phyloP scores from a whole-genome alignment of 2,888 invertebrate species.

The Machimus atricapillus region DNA sequence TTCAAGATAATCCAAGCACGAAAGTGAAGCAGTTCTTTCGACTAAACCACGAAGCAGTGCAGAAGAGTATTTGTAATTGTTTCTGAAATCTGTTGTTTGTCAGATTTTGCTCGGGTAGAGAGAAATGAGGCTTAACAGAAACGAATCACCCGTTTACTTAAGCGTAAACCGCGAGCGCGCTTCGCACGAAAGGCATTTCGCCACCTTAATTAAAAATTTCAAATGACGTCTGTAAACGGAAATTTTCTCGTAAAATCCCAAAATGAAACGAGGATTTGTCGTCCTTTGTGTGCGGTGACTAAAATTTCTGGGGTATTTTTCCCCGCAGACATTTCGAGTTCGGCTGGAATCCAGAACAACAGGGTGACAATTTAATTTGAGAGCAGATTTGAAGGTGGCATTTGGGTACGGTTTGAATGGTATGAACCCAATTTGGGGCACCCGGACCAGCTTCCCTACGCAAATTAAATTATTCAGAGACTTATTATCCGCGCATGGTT shows the following conservation, averaged over 20 bases:
- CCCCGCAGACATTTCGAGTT: neutral
- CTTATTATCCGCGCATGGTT: conserved; percentile 24
- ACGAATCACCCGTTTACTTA: neutral
- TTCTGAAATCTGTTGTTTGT: neutral
- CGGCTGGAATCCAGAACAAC: conserved; percentile 21
- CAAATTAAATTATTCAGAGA: conserved; percentile 38
- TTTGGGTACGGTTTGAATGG: conserved; percentile 14
- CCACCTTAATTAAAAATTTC: conserved; percentile 8
- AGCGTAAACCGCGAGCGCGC: neutral
- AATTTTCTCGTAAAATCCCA: conserved; percentile 17
- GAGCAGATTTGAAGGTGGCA: conserved; percentile 23
- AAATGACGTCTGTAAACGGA: neutral
- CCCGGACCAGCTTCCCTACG: neutral
- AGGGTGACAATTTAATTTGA: conserved; percentile 36
- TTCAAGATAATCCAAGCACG: neutral
- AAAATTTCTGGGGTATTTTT: neutral
- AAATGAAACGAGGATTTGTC: conserved; percentile 12
- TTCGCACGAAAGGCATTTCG: neutral
- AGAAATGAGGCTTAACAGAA: neutral
- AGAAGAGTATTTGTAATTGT: neutral
- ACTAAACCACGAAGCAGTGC: neutral
- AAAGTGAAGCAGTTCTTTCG: neutral
- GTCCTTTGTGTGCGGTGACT: neutral
- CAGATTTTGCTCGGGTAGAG: neutral
- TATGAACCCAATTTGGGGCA: conserved; percentile 20